These are phyloP conservation scores for Centrocercus urophasianus DNA, from an alignment of 2,113 vertebrate genomes.

Conservation along the genomic window DNA sequence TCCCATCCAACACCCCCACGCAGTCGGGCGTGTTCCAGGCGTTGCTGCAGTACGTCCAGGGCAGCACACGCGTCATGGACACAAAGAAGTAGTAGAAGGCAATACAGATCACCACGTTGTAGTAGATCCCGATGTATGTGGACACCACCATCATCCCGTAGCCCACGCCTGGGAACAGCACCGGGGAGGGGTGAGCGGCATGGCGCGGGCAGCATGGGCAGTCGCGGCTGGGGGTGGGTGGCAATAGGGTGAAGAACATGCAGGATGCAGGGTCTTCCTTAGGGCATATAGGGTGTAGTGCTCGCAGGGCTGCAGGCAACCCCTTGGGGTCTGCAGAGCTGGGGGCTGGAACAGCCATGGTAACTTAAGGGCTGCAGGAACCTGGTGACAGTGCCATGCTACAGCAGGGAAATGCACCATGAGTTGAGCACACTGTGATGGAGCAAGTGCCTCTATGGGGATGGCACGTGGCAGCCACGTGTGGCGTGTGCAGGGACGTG, in stretches of 20 bases:
- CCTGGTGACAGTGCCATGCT: not conserved
- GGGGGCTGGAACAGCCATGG: not conserved
- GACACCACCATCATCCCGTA: constrained; percentile 99
- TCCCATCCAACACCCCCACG: constrained; percentile 81
- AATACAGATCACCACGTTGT: constrained; percentile 99
- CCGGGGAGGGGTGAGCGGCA: constrained; percentile 44
- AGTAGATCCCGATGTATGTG: constrained; percentile 98
- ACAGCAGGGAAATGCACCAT: fast-evolving
- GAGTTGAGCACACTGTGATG: fast-evolving
- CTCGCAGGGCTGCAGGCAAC: not conserved
- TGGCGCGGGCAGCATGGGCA: not conserved
- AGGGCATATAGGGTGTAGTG: not conserved
- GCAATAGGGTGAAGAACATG: not conserved
- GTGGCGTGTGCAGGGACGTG: not conserved
- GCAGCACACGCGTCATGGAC: constrained; percentile 94
- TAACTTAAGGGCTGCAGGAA: not conserved
- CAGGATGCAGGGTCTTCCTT: not conserved
- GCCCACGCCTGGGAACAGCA: constrained; percentile 88
- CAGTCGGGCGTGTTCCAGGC: constrained; percentile 93
- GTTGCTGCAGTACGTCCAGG: constrained; percentile 98
- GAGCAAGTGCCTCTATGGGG: not conserved
- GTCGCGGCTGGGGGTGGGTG: fast-evolving
- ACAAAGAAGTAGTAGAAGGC: constrained; percentile 99
- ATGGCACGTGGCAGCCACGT: fast-evolving
- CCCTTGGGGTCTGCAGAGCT: not conserved